Base-by-base conservation (phyloP, 1,140 invertebrate genomes). In the Limonius californicus region DNA sequence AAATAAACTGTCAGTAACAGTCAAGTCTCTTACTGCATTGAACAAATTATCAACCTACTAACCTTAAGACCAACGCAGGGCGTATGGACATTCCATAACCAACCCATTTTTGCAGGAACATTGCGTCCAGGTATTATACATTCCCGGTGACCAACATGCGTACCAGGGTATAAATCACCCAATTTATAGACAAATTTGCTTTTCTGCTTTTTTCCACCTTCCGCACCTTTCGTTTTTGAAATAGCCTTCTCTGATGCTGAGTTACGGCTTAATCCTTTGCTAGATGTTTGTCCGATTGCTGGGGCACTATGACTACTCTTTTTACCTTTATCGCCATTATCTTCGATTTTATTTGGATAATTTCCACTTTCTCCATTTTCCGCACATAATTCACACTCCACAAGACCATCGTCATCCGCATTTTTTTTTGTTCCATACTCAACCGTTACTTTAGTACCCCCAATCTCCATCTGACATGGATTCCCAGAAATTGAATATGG, bases 61-160 rank as follows among this genome's bases (percentile, higher is more conserved):
- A 72, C 72, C 62, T 69, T 74, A 27, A 73, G 59, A 15, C 23
- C 54, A 9, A 62, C 4, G 32, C 63, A 64, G 1, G 67, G 63
- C n/a, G 58, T 66, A 15, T 67, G 50, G 11, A 79, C 69, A 66
- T 78, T 83, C 83, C 83, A 84, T 12, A 82, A 65, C 83, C 83
- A 84, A 0, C 83, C 83, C 82, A 83, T 84, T 18, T 75, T 73
- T 1, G 76, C 70, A 0, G 83, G 83, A 0, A 83, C 81, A 2
- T 78, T 74, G 23, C 70, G 75, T 4, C 72, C 57, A 19, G 73
- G 75, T 1, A 72, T 63, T 0, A 73, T 70, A 64, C 83, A 84
- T 66, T 77, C 66, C 54, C 78, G 80, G 59, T 84, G 83, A 0
- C 82, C 82, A 30, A 82, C 72, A 11, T 76, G 68, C 0, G 76